Evolutionary conservation across 2,113 vertebrate genomes (phyloP).

Genomic region (Promerops cafer): DNA sequence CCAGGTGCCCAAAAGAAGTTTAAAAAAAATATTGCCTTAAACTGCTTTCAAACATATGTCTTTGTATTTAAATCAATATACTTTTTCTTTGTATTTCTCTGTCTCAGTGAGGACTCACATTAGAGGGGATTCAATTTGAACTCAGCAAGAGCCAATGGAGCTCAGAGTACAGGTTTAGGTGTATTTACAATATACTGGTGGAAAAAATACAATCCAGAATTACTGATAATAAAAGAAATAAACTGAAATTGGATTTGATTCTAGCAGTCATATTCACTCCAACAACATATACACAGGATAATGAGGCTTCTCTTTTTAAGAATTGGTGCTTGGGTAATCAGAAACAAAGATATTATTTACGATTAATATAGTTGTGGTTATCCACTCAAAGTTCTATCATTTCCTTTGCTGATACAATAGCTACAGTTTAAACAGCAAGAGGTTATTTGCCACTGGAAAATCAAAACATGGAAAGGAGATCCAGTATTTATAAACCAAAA

Average conservation of each 20-base stretch:
- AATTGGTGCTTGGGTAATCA: not conserved
- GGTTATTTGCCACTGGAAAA: not conserved
- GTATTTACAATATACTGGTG: not conserved
- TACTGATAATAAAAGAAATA: not conserved
- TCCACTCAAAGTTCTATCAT: not conserved
- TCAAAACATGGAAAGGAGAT: not conserved
- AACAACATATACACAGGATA: not conserved
- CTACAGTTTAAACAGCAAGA: not conserved
- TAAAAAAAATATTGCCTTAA: not conserved
- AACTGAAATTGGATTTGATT: not conserved
- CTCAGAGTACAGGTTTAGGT: not conserved
- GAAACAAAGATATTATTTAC: not conserved
- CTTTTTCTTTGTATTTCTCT: not conserved
- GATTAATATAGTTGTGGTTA: not conserved
- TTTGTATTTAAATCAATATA: not conserved
- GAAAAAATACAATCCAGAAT: not conserved
- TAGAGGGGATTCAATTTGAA: not conserved
- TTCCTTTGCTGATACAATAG: not conserved
- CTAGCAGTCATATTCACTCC: not conserved
- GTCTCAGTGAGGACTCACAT: not conserved
- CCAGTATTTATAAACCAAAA: not conserved
- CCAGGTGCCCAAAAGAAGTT: rapidly evolving
- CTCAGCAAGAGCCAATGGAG: not conserved
- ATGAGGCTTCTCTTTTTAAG: not conserved
- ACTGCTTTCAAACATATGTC: not conserved